A percentile compares a stretch with the other conserved stretches of the same genome.
phyloP scores from a whole-genome alignment of 2,888 invertebrate species.

The Portevinia maculata region DNA sequence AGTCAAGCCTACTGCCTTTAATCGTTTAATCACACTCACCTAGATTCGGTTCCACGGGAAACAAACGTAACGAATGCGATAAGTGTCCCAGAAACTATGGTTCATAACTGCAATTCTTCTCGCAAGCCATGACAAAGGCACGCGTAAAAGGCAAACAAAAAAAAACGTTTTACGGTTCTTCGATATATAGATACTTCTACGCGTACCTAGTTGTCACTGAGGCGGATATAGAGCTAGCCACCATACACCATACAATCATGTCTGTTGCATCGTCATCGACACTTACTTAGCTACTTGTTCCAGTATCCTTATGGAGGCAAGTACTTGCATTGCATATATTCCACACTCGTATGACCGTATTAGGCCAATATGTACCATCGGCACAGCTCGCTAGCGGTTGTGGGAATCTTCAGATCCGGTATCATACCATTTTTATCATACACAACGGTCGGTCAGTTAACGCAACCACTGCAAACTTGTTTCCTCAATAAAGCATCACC shows the following conservation, averaged over 20 bases:
- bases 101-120: constrained; percentile 65
- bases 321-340: constrained; percentile 44
- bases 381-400: constrained; percentile 51
- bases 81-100: constrained; percentile 65
- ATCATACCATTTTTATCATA: constrained; percentile 69
- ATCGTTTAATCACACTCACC: constrained; percentile 65
- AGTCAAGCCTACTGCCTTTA: constrained; percentile 44
- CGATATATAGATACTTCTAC: constrained; percentile 33
- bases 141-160: constrained; percentile 46
- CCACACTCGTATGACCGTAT: constrained; percentile 69
- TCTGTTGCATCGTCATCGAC: constrained; percentile 52
- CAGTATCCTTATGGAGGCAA: constrained; percentile 61
- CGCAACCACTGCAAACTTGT: constrained; percentile 51
- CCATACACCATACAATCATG: constrained; percentile 39
- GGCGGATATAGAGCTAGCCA: constrained; percentile 65
- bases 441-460: constrained; percentile 18
- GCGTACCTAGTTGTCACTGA: constrained; percentile 45
- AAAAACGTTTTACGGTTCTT: constrained; percentile 64
- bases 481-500: constrained; percentile 71
- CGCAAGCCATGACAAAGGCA: constrained; percentile 46
- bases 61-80: constrained; percentile 64
- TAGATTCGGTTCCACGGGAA: constrained; percentile 68
- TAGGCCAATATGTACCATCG: constrained; percentile 61
- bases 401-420: constrained; percentile 74
- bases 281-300: constrained; percentile 45